Evolutionary conservation across 2,888 invertebrate species (phyloP).

Genomic region (Timema podura): DNA sequence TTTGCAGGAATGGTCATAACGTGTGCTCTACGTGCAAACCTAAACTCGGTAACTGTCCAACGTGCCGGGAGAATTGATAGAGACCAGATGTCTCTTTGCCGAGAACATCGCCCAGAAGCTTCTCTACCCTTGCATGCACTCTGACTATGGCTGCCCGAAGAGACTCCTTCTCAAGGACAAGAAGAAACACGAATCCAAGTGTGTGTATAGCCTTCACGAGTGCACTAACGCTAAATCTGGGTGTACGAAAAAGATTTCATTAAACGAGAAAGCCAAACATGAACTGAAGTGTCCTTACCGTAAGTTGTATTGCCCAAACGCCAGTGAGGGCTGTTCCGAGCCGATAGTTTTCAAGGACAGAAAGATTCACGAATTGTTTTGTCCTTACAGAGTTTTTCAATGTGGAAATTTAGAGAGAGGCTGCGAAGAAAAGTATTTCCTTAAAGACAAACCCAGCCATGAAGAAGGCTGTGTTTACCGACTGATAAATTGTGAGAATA

Average conservation of each 20-base stretch:
- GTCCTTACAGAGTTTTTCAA: background rate
- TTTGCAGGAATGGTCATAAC: slow-evolving; percentile 9
- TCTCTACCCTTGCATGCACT: slow-evolving; percentile 8
- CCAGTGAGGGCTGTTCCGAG: background rate
- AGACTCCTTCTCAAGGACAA: background rate
- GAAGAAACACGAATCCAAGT: background rate
- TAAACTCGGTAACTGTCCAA: background rate
- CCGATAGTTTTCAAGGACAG: background rate
- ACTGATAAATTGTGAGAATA: background rate
- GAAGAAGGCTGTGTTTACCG: background rate
- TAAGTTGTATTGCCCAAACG: background rate
- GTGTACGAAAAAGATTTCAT: background rate
- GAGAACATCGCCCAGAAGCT: slow-evolving; percentile 8
- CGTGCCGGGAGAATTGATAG: slow-evolving; percentile 9
- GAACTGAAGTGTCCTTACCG: slow-evolving; percentile 2
- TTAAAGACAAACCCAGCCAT: background rate
- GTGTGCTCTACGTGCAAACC: slow-evolving; percentile 8
- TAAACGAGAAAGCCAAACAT: background rate
- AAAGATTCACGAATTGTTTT: background rate
- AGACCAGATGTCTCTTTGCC: slow-evolving; percentile 8
- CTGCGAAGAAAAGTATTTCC: background rate
- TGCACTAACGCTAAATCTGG: background rate
- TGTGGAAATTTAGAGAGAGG: background rate
- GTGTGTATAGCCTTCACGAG: background rate
- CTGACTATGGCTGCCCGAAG: background rate